These are phyloP conservation scores for Vespertilio murinus DNA, from an alignment of 2,797 vertebrate genomes.

Conservation along the genomic window DNA sequence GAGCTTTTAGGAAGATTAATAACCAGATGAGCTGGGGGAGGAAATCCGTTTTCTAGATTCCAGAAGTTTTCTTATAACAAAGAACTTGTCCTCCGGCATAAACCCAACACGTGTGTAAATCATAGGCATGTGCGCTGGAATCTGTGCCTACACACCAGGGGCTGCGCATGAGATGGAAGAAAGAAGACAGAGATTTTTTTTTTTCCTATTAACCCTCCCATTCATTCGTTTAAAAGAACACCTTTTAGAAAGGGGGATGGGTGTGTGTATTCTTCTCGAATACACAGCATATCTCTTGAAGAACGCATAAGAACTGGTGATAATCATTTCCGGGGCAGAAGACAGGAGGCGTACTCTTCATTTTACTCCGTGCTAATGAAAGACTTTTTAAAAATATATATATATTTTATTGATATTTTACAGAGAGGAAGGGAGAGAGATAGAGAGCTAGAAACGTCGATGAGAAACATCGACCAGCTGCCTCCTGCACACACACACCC, in stretches of 20 bases:
- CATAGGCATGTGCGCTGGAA: neutral
- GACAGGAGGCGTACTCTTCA: neutral
- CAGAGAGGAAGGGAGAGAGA: too few relatives aligned
- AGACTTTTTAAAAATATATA: neutral
- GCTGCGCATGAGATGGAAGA: neutral
- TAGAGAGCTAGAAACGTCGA: too few relatives aligned
- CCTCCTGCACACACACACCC: too few relatives aligned
- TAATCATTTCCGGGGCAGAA: neutral
- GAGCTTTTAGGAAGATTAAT: slow-evolving; percentile 65
- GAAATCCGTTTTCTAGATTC: slow-evolving; percentile 49
- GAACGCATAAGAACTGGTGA: neutral
- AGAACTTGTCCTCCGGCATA: neutral
- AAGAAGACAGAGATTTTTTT: neutral
- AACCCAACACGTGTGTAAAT: slow-evolving; percentile 24
- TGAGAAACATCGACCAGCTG: too few relatives aligned
- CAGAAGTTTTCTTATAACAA: slow-evolving; percentile 47
- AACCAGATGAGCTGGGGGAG: slow-evolving; percentile 47
- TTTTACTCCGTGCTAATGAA: neutral
- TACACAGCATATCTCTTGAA: neutral
- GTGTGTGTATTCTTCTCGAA: neutral
- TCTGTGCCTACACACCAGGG: neutral
- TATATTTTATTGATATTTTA: too few relatives aligned
- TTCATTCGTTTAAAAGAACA: neutral
- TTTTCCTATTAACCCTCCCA: neutral
- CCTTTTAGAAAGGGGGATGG: neutral